Base-by-base conservation (phyloP, 2,797 vertebrate genomes). In the Tapirus indicus region DNA sequence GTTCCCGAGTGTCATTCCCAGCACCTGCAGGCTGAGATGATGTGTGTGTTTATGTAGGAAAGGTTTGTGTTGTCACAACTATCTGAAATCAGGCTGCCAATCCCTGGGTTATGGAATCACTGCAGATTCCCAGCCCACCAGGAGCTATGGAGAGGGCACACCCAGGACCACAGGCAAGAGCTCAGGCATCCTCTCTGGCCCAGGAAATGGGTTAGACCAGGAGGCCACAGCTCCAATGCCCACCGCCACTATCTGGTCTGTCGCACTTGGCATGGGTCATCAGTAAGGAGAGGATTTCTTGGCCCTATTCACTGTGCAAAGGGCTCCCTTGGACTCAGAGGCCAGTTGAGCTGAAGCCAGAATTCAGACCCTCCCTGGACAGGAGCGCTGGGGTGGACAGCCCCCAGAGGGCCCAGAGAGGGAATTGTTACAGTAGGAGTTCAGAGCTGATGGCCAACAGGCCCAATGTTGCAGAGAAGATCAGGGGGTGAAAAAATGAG, bases 1-100 rank as follows among this genome's bases (percentile, higher is more conserved):
- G 23, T 12, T 17, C 64, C 25, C 17, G 9, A 18, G 12, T 49
- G 62, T 8, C 6, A 1, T 12, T n/a, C 75, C 44, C 4, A 3
- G 18, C 20, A 2, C 25, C 41, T 0, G 2, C 13, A 18, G 20
- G 71, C 32, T 3, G 60, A 58, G 68, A 21, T 35, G 49, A 23
- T 1, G 0, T 20, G 32, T 0, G 0, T 8, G 12, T 35, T 69
- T 1, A 7, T 4, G 18, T 5, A 20, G 17, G 52, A 68, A 38
- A 2, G 32, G 5, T 27, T 9, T 32, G 7, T 38, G 2, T 38
- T 7, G 32, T 68, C 49, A 41, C 8, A 2, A 6, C 29, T 44
- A 13, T 47, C 56, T 16, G 13, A 18, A 54, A 20, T 44, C 47
- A 8, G 41, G 52, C 23, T 49, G 9, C n/a, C 18, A 1, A 23